Evolutionary conservation across 2,888 invertebrate genomes (phyloP), one percentile per base, ranked within the genome.

Genomic region (Tineola bisselliella): DNA sequence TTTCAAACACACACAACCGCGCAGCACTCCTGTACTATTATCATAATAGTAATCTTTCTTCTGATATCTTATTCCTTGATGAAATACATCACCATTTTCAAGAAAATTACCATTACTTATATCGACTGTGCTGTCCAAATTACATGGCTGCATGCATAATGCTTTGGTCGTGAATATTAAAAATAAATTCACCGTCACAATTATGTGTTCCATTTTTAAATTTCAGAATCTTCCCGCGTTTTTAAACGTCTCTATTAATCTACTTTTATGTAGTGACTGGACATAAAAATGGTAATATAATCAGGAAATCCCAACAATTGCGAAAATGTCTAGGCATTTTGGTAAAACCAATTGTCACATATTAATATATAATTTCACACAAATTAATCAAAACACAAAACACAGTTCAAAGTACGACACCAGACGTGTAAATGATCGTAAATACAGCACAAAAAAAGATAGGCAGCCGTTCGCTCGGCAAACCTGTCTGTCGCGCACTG

Each of bases 1-100:
- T 43, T 76, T 75, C 10, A 62, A 63, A 61, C 76, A 77, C 1
- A 74, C 58, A 65, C 79, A 81, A 0, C 73, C 76, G 62, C 71
- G 66, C 48, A 71, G 63, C 1, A 59, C 56, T 1, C 69, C 64
- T 0, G 66, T 72, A 0, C 62, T 63, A 6, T 66, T 65, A 15
- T 75, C 72, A 1, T 66, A 60, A 54, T 66, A 72, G 64, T 76
- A 77, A 62, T 83, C 75, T 1, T 66, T 64, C 3, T 64, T 65
- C 1, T 64, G 59, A 44, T 76, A 79, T 13, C 44, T 64, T 1
- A 74, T 61, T 0, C 73, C 76, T 3, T 71, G 61, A 38, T 67
- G 68, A 43, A 64, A 10, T 6, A 67, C 68, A 4, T 18, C 38
- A 1, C 71, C 71, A n/a, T 71, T 67, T 0, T 66, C 17, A 1